Conservation (phyloP, 2,797 vertebrate genomes). For the Aselliscus stoliczkanus region DNA sequence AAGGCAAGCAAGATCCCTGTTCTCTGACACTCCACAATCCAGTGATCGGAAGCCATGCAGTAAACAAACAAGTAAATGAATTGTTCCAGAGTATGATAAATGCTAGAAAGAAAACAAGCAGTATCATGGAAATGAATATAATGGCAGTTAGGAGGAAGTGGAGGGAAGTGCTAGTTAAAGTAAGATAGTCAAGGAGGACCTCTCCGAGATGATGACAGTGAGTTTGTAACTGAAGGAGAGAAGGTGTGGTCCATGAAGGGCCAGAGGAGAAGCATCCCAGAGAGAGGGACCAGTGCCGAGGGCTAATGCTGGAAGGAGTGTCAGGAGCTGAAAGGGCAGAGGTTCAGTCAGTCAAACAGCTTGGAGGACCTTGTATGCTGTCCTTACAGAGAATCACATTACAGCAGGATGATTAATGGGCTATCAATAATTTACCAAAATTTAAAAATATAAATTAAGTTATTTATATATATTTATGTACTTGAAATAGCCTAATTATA, state of each 20-base stretch:
- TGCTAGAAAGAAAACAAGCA: neutral
- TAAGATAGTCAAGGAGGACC: neutral
- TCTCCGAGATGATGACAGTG: neutral
- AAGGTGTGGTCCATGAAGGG: neutral
- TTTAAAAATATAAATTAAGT: no score
- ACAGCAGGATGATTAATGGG: no score
- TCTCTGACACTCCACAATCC: neutral
- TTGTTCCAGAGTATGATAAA: neutral
- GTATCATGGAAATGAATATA: neutral
- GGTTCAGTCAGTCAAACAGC: neutral
- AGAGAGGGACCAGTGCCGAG: neutral
- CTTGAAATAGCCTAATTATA: no score
- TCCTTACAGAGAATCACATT: no score
- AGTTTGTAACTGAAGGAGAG: neutral
- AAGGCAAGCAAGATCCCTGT: neutral
- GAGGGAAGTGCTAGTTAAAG: neutral
- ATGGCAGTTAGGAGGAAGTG: neutral
- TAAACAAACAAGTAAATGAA: neutral
- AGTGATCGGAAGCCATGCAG: neutral
- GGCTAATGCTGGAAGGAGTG: neutral
- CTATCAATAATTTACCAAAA: no score
- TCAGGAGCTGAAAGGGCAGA: neutral
- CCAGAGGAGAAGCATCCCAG: neutral
- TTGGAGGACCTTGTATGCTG: no score
- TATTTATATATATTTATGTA: no score